Percentiles rank a stretch among this genome's conserved stretches.
Conservation (phyloP, 1,140 invertebrate species). For the Aricia agestis region DNA sequence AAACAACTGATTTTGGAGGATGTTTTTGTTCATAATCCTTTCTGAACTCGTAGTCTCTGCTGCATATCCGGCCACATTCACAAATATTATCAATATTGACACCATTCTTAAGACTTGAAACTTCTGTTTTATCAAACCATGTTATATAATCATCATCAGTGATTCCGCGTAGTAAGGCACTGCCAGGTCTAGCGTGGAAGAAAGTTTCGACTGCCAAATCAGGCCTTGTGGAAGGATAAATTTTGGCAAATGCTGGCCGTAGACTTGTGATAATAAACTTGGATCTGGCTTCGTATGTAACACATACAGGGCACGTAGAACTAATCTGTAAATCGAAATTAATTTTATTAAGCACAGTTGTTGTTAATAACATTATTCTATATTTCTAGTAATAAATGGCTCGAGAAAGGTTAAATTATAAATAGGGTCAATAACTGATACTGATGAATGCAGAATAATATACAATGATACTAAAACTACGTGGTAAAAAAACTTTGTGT, state of each 20-base stretch:
- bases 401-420: no score
- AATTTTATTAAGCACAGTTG: background rate
- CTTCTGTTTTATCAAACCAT: conserved; percentile 78
- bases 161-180: conserved; percentile 76
- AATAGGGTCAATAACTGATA: no score
- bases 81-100: conserved; percentile 69
- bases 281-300: conserved; percentile 77
- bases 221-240: conserved; percentile 77
- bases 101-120: conserved; percentile 58
- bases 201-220: conserved; percentile 79
- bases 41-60: conserved; percentile 64
- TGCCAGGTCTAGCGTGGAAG: conserved; percentile 77
- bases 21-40: conserved; percentile 37
- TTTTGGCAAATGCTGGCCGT: conserved; percentile 78
- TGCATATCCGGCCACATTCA: conserved; percentile 72
- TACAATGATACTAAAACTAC: no score
- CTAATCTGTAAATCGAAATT: conserved; percentile 59
- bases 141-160: conserved; percentile 80
- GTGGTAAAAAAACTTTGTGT: no score
- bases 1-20: conserved; percentile 8
- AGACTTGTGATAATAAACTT: conserved; percentile 77
- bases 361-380: background rate
- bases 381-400: background rate
- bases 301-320: conserved; percentile 77
- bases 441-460: no score